A percentile compares a stretch with the other conserved stretches of the same genome.
Conservation (phyloP, 1,140 invertebrate species). For the Pteromalus puparum region DNA sequence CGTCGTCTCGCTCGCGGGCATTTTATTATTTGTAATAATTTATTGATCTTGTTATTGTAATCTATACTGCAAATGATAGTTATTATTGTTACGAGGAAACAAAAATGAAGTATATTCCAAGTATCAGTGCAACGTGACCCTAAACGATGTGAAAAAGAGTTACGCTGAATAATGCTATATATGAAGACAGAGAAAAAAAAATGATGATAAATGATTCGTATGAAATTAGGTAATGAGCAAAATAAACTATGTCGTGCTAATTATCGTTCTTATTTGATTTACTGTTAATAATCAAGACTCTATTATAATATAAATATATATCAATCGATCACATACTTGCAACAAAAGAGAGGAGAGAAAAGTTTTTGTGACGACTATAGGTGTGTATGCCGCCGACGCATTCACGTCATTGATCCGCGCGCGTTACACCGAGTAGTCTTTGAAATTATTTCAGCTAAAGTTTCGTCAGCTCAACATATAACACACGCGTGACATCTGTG, state of each 20-base stretch:
- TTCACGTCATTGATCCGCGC: too few species aligned
- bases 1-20: neutral
- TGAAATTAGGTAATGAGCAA: slow-evolving; percentile 38
- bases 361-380: neutral
- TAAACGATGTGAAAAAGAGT: slow-evolving; percentile 2
- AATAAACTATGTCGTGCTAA: slow-evolving; percentile 45
- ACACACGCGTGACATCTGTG: neutral
- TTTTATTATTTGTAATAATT: slow-evolving; percentile 11
- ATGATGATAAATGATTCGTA: slow-evolving; percentile 19
- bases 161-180: slow-evolving; percentile 5
- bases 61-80: slow-evolving; percentile 15
- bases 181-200: neutral
- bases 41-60: slow-evolving; percentile 29
- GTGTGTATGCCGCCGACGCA: too few species aligned
- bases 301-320: neutral
- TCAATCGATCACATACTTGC: neutral
- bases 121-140: neutral
- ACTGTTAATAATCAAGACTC: neutral
- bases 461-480: neutral
- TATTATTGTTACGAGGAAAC: slow-evolving; percentile 18
- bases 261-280: slow-evolving; percentile 36
- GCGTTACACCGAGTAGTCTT: too few species aligned
- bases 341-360: neutral
- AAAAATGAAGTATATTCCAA: slow-evolving; percentile 9
- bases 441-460: too few species aligned